A percentile compares a stretch with the other conserved stretches of the same genome.
These are phyloP conservation scores for Drosophila santomea DNA, from an alignment of 1,140 invertebrate species.

Conservation along the genomic window DNA sequence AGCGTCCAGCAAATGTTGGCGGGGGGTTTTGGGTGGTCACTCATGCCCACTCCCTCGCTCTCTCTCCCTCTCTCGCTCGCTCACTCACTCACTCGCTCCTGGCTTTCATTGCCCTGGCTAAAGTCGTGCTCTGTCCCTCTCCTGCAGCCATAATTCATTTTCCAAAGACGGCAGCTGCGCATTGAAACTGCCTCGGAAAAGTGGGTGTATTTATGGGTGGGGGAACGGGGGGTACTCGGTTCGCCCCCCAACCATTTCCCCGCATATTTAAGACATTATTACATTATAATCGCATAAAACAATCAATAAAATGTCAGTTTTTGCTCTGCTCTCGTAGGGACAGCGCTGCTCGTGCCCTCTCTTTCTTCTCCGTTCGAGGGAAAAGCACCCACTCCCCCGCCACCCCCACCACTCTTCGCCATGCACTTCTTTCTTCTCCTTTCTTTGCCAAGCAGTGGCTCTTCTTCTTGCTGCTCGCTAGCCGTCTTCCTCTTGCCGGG, in stretches of 20 bases:
- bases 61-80: too few relatives aligned
- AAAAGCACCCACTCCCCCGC: not conserved
- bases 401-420: not conserved
- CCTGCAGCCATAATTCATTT: constrained; percentile 52
- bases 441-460: not conserved
- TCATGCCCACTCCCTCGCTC: constrained; percentile 10
- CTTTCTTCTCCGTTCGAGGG: not conserved
- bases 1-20: constrained; percentile 42
- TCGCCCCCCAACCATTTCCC: constrained; percentile 12
- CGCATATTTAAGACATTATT: constrained; percentile 83
- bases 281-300: constrained; percentile 84
- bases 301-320: constrained; percentile 82
- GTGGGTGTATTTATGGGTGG: constrained; percentile 9
- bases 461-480: constrained; percentile 1
- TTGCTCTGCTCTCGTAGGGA: constrained; percentile 30
- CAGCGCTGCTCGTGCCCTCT: constrained; percentile 33
- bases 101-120: not conserved
- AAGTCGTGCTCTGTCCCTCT: constrained; percentile 11
- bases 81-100: not conserved
- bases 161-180: constrained; percentile 73
- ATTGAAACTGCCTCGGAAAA: constrained; percentile 45
- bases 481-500: constrained; percentile 23
- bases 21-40: constrained; percentile 3
- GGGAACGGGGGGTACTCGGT: not conserved
- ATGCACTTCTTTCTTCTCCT: constrained; percentile 2